These are phyloP conservation scores for Lytechinus variegatus DNA, from an alignment of 35 echinoderm and acorn worm species.

Conservation along the genomic window DNA sequence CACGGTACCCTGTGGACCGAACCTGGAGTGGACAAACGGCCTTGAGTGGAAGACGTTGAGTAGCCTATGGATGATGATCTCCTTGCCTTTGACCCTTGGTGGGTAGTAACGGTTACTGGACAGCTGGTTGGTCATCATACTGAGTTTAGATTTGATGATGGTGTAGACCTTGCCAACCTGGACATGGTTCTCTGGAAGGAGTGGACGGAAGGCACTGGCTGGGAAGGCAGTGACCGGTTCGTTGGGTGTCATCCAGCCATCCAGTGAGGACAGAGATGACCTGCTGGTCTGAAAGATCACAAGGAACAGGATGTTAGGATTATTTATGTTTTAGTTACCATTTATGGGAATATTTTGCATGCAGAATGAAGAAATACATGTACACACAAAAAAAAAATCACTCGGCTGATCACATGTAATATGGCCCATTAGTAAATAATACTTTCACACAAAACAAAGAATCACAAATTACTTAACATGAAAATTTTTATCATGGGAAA, in stretches of 20 bases:
- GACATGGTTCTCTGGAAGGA: slow-evolving; percentile 79
- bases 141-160: slow-evolving; percentile 81
- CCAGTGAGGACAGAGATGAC: slow-evolving; percentile 63
- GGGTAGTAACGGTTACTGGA: slow-evolving; percentile 95
- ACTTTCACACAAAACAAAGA: background rate
- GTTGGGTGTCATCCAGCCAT: slow-evolving; percentile 59
- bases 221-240: slow-evolving; percentile 63
- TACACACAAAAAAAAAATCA: background rate
- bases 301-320: background rate
- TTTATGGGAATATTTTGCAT: background rate
- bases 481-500: too few relatives aligned
- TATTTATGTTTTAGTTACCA: too few relatives aligned
- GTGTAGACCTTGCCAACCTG: slow-evolving; percentile 73
- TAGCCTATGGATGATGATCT: slow-evolving; percentile 64
- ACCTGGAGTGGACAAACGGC: slow-evolving; percentile 79
- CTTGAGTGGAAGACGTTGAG: slow-evolving; percentile 83
- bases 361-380: background rate
- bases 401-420: background rate
- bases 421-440: background rate
- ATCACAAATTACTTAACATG: too few relatives aligned
- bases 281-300: background rate
- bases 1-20: slow-evolving; percentile 80
- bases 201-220: slow-evolving; percentile 65
- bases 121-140: slow-evolving; percentile 74
- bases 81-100: slow-evolving; percentile 72